These are phyloP conservation scores for Mystacornis crossleyi DNA, from an alignment of 2,113 vertebrate species.

Conservation along the genomic window DNA sequence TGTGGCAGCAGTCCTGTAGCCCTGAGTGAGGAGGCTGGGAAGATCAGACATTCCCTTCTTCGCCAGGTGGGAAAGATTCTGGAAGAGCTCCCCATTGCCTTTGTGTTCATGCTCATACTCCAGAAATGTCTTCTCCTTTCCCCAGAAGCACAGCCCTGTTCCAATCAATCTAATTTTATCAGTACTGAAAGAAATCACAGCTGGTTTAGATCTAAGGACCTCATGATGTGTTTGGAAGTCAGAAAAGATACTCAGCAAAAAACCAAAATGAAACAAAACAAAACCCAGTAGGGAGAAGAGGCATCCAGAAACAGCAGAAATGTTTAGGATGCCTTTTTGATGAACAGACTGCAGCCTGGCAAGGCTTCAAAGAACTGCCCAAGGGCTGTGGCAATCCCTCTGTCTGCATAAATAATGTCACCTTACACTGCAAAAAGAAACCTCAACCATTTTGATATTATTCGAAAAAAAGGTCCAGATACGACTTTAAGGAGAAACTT, in stretches of 20 bases:
- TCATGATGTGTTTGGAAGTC: slow-evolving; percentile 30
- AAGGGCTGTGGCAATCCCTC: background rate
- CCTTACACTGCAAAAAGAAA: background rate
- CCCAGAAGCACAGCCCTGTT: background rate
- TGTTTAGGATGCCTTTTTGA: slow-evolving; percentile 46
- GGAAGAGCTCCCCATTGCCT: background rate
- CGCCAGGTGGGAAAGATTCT: background rate
- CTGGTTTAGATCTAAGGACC: slow-evolving; percentile 45
- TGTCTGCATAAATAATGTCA: background rate
- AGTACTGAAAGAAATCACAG: slow-evolving; percentile 15
- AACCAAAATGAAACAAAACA: background rate
- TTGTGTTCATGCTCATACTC: background rate
- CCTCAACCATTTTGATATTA: background rate
- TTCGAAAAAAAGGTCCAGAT: background rate
- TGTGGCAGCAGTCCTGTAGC: background rate
- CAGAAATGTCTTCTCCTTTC: background rate
- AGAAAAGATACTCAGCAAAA: slow-evolving; percentile 25
- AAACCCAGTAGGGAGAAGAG: background rate
- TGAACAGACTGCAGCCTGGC: background rate
- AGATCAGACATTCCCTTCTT: accelerated
- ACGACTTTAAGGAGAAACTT: background rate
- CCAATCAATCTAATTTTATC: background rate
- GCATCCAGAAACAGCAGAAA: slow-evolving; percentile 16
- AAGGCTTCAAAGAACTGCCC: background rate
- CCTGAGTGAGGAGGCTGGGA: background rate